phyloP scores from a whole-genome alignment of 2,797 vertebrate species.

The Sebastes kiyomatsui region DNA sequence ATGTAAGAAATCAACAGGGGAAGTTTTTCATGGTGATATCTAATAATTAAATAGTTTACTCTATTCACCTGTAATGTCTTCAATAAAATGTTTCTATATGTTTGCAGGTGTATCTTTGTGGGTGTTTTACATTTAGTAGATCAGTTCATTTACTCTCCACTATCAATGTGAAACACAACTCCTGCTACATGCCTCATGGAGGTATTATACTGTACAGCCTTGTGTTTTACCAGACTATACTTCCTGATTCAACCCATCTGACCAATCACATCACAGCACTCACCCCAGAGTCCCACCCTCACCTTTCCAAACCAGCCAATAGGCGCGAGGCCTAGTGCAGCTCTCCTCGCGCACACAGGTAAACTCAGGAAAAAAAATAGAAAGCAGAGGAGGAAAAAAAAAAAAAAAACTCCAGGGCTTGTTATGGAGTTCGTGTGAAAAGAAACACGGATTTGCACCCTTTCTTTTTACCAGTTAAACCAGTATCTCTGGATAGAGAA shows the following conservation, averaged over 20 bases:
- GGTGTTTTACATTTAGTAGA: neutral
- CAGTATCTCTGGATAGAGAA: constrained; percentile 88
- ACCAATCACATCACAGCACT: constrained; percentile 80
- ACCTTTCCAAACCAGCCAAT: constrained; percentile 90
- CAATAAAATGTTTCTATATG: neutral
- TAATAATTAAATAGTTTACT: no score
- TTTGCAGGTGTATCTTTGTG: neutral
- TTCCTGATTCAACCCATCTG: constrained; percentile 66
- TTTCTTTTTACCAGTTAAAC: constrained; percentile 85
- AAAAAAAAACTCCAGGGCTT: constrained; percentile 76
- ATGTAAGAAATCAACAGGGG: fast-evolving
- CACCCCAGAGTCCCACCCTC: constrained; percentile 82
- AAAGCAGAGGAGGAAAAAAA: constrained; percentile 37
- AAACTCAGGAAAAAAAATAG: constrained; percentile 69
- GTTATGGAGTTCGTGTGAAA: constrained; percentile 91
- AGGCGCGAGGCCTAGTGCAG: constrained; percentile 49
- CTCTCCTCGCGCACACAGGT: constrained; percentile 26
- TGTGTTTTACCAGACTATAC: constrained; percentile 17
- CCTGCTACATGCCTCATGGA: constrained; percentile 11
- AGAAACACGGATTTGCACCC: constrained; percentile 86
- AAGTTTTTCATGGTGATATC: no score
- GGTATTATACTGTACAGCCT: neutral
- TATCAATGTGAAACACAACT: neutral
- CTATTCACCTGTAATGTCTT: no score
- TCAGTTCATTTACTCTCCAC: neutral